These are phyloP conservation scores for Acanthoscelides obtectus DNA, from an alignment of 2,888 invertebrate species.

Conservation along the genomic window DNA sequence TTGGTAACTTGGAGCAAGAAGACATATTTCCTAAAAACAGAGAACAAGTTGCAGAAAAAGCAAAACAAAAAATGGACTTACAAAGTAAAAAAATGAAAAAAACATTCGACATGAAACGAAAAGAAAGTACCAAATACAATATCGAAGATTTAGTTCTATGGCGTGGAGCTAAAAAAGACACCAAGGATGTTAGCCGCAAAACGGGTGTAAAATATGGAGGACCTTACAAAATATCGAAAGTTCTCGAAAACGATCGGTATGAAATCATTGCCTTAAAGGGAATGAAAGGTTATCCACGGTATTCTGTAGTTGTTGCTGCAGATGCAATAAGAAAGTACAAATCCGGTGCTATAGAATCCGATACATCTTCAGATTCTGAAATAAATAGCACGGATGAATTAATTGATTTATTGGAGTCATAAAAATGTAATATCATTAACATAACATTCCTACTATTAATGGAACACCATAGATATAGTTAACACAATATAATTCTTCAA, in stretches of 20 bases:
- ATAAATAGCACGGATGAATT: background rate
- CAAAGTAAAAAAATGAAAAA: background rate
- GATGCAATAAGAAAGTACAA: background rate
- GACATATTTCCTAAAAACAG: background rate
- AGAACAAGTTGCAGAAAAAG: background rate
- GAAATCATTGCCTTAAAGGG: background rate
- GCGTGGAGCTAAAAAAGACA: background rate
- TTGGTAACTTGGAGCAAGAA: background rate
- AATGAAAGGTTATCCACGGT: background rate
- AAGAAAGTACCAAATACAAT: background rate
- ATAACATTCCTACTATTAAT: too few species aligned
- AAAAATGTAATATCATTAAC: background rate
- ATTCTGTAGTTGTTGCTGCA: background rate
- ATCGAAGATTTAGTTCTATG: background rate
- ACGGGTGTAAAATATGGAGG: background rate
- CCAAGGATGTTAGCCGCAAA: background rate
- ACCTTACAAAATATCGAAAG: background rate
- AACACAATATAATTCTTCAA: too few species aligned
- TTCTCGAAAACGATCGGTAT: background rate
- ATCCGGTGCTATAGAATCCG: conserved; percentile 1
- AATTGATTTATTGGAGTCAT: background rate
- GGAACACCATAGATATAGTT: too few species aligned
- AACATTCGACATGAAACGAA: background rate
- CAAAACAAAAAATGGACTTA: background rate
- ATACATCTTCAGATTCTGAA: background rate